Evolutionary conservation across 92 coral and sea anemone genomes (phyloP), one percentile per base, ranked within the genome.

Genomic region (Zoanthus solanderi): DNA sequence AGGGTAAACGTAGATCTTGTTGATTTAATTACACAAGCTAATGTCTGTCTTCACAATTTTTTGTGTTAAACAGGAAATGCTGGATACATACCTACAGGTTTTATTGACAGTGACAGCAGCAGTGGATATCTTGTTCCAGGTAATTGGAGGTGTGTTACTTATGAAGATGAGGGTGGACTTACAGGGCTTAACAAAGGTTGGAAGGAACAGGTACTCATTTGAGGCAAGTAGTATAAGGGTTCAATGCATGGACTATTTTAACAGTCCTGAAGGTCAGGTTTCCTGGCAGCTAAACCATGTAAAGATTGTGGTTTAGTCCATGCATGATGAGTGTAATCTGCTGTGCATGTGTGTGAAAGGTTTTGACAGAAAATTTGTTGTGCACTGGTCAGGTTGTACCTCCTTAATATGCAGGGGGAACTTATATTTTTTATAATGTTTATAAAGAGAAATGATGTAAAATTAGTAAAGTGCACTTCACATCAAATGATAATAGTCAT

Each of bases 131-230:
- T 74, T 74, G 32, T 74, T 74, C 78, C 78, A 15, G 78, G 78
- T 74, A 57, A 74, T 12, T 74, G 78, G 78, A 46, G 78, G 57
- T 74, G 34, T 74, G 78, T 74, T 15, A 74, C 57, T 15, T 12
- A n/a, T 74, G 75, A 52, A 37, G 89, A 86, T 86, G 28, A 75
- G 29, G 73, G 84, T 46, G 89, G 89, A 60, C 34, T 86, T 29
- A 30, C 31, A 53, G 32, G 46, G 44, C 66, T 84, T 12, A 32
- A 76, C 52, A 23, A 15, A 60, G 57, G 61, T 83, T 66, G 77
- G 53, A 10, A 78, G 87, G 17, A 83, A 83, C 72, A 12, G 87
- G 15, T n/a, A 67, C 52, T 45, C 87, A 63, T 83, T 83, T 83
- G 77, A 83, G 60, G 87, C 87, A 30, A 71, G 78, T 78, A 71